Percentiles rank a stretch among this genome's conserved stretches.
Evolutionary conservation across 2,113 vertebrate genomes (phyloP).

Genomic region (Cyprinodon variegatus): DNA sequence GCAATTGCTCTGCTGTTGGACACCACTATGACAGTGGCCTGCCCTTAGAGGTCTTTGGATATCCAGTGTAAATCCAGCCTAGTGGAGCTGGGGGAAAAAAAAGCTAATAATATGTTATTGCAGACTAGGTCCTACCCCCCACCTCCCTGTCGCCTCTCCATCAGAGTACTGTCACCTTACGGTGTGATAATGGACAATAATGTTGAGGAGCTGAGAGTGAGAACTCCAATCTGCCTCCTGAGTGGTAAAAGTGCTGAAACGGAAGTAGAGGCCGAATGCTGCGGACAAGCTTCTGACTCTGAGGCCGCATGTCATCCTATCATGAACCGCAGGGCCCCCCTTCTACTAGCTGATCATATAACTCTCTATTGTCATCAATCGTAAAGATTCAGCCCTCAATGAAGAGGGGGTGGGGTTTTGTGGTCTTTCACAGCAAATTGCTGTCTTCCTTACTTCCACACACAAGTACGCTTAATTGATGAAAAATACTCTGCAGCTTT

Average conservation of each 20-base stretch:
- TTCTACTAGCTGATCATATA: constrained; percentile 16
- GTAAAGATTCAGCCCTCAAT: constrained; percentile 9
- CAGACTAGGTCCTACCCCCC: constrained; percentile 75
- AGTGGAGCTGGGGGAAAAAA: constrained; percentile 75
- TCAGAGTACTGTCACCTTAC: constrained; percentile 79
- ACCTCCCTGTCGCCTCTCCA: constrained; percentile 78
- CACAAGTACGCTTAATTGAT: constrained; percentile 45
- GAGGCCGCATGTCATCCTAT: constrained; percentile 44
- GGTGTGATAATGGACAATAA: constrained; percentile 83
- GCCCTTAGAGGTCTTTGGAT: constrained; percentile 80
- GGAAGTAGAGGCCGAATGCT: constrained; percentile 56
- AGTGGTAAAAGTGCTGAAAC: constrained; percentile 71
- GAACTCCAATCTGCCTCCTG: constrained; percentile 77
- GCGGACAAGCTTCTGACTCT: constrained; percentile 44
- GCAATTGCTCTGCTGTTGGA: constrained; percentile 66
- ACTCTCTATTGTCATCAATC: constrained; percentile 44
- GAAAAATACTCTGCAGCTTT: constrained; percentile 46
- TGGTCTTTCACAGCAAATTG: constrained; percentile 41
- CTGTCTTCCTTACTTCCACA: constrained; percentile 17
- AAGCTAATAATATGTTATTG: constrained; percentile 87
- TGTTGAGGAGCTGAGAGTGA: constrained; percentile 75
- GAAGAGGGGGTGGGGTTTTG: background rate
- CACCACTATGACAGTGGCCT: constrained; percentile 71
- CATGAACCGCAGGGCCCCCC: constrained; percentile 42
- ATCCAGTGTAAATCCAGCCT: constrained; percentile 83